Conservation (phyloP, 2,797 vertebrate species). For the Tinamus major region DNA sequence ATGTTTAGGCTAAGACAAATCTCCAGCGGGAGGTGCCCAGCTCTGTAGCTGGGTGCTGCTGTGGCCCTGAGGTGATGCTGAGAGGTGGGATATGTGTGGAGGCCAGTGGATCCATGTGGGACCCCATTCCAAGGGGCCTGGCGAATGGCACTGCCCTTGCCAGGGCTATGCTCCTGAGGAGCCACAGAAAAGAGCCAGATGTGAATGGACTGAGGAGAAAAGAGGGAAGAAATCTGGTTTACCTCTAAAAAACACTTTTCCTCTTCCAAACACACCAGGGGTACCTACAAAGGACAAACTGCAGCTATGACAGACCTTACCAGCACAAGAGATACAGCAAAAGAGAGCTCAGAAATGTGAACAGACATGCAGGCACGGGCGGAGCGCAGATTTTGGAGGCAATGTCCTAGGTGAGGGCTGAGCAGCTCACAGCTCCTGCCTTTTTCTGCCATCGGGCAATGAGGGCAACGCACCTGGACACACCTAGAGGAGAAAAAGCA, state of each 20-base stretch:
- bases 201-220: not conserved
- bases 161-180: too few relatives aligned
- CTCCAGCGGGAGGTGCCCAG: not conserved
- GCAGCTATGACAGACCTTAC: not conserved
- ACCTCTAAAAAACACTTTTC: not conserved
- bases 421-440: not conserved
- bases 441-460: not conserved
- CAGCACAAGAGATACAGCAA: not conserved
- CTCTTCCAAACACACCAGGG: not conserved
- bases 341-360: not conserved
- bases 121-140: too few relatives aligned
- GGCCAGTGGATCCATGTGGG: too few relatives aligned
- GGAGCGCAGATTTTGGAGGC: not conserved
- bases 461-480: accelerated
- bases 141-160: too few relatives aligned
- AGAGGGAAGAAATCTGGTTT: not conserved
- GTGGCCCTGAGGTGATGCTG: not conserved
- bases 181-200: not conserved
- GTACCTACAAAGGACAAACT: not conserved
- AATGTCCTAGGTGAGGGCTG: not conserved
- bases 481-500: not conserved
- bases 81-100: not conserved
- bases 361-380: not conserved
- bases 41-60: not conserved
- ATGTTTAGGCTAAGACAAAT: not conserved